A percentile compares a stretch with the other conserved stretches of the same genome.
These are phyloP conservation scores for Amphiprion percula DNA, from an alignment of 2,113 vertebrate genomes.

Conservation along the genomic window DNA sequence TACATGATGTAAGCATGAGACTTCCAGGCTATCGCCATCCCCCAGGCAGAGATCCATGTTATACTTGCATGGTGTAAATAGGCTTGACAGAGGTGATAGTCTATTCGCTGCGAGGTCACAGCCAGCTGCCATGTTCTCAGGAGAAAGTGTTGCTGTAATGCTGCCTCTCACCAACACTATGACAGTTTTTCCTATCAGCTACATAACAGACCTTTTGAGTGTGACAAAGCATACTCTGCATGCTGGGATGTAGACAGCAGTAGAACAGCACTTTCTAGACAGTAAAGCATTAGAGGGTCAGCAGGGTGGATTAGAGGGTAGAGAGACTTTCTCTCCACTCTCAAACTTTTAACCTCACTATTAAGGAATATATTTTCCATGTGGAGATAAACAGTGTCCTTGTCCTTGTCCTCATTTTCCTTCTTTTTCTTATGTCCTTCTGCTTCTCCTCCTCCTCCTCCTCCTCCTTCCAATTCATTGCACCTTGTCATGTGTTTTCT, in stretches of 20 bases:
- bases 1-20: constrained; percentile 12
- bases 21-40: not conserved
- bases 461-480: not conserved
- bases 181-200: constrained; percentile 26
- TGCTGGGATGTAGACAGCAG: not conserved
- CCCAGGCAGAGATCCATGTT: constrained; percentile 21
- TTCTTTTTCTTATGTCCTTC: not conserved
- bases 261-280: constrained; percentile 13
- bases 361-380: constrained; percentile 3
- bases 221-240: constrained; percentile 1
- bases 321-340: constrained; percentile 7
- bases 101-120: constrained; percentile 51
- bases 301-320: not conserved
- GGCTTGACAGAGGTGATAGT: constrained; percentile 44
- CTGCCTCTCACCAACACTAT: constrained; percentile 28
- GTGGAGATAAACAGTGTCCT: not conserved
- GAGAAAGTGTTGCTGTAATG: constrained; percentile 31
- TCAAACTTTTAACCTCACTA: not conserved
- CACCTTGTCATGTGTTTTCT: constrained; percentile 1
- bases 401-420: not conserved
- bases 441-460: not conserved
- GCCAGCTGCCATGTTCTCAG: constrained; percentile 38
- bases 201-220: constrained; percentile 38
- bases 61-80: constrained; percentile 30
- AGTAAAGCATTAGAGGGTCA: constrained; percentile 16